Evolutionary conservation across 2,888 invertebrate species (phyloP).

Genomic region (Magallana nippona): DNA sequence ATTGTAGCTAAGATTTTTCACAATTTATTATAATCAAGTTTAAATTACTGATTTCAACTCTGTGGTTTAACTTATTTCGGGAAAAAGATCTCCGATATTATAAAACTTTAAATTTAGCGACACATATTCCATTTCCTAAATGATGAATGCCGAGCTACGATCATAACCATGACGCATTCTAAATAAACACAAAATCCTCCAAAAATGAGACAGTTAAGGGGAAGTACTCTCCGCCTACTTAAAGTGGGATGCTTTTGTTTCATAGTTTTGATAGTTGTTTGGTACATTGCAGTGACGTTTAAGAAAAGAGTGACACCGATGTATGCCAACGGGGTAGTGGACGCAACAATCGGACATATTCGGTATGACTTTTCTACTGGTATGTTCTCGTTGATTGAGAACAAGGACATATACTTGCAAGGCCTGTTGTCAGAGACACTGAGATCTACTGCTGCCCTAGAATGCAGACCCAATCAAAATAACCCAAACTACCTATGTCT

Average conservation of each 20-base stretch:
- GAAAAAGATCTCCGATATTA: not conserved
- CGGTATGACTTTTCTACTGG: constrained; percentile 65
- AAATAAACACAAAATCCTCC: not conserved
- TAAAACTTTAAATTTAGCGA: constrained; percentile 22
- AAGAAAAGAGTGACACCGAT: constrained; percentile 53
- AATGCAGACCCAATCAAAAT: constrained; percentile 43
- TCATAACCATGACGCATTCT: not conserved
- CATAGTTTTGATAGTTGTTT: constrained; percentile 49
- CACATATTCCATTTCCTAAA: not conserved
- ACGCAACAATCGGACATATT: constrained; percentile 55
- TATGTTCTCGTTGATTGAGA: constrained; percentile 55
- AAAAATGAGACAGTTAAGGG: constrained; percentile 49
- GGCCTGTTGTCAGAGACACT: constrained; percentile 50
- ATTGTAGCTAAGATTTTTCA: no score
- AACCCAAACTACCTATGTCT: constrained; percentile 56
- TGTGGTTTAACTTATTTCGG: not conserved
- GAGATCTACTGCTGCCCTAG: constrained; percentile 46
- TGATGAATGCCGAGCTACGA: constrained; percentile 1
- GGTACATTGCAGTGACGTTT: constrained; percentile 53
- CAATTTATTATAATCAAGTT: not conserved
- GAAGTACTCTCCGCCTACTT: constrained; percentile 45
- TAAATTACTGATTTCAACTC: not conserved
- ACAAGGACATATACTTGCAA: constrained; percentile 44
- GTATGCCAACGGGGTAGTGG: constrained; percentile 56
- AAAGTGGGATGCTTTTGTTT: constrained; percentile 43